phyloP scores from a whole-genome alignment of 2,113 vertebrate genomes.

The Malurus elegans region DNA sequence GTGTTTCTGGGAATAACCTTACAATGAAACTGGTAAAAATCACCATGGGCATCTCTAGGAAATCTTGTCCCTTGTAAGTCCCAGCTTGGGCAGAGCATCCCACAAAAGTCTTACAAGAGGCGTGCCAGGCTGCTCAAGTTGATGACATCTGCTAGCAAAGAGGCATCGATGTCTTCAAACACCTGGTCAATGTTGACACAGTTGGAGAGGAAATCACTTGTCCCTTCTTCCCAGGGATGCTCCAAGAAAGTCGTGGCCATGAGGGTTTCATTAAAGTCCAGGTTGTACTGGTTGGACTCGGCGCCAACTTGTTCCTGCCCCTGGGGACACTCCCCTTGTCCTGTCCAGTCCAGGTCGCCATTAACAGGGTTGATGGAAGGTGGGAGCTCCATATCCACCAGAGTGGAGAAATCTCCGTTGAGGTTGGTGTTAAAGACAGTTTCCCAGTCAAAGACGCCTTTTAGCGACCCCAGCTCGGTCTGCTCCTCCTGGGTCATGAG shows the following conservation, averaged over 20 bases:
- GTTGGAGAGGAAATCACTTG: slow-evolving; percentile 76
- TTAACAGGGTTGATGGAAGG: slow-evolving; percentile 77
- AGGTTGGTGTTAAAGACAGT: slow-evolving; percentile 84
- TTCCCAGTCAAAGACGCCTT: slow-evolving; percentile 95
- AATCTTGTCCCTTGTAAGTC: background rate
- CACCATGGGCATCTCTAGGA: background rate
- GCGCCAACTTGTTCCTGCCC: slow-evolving; percentile 57
- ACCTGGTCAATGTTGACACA: slow-evolving; percentile 82
- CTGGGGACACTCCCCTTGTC: slow-evolving; percentile 70
- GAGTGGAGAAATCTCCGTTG: slow-evolving; percentile 75
- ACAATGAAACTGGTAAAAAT: background rate
- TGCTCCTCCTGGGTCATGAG: slow-evolving; percentile 83
- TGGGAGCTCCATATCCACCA: slow-evolving; percentile 78
- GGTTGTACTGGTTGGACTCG: slow-evolving; percentile 70
- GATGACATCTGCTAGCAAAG: slow-evolving; percentile 71
- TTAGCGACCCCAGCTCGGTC: slow-evolving; percentile 84
- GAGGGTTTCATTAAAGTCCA: slow-evolving; percentile 89
- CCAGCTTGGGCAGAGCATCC: background rate
- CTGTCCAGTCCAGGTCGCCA: slow-evolving; percentile 72
- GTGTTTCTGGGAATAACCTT: background rate
- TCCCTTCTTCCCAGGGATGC: slow-evolving; percentile 86
- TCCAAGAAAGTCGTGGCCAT: slow-evolving; percentile 89
- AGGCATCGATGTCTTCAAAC: slow-evolving; percentile 78
- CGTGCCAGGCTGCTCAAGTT: slow-evolving; percentile 77
- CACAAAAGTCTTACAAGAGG: slow-evolving; percentile 75